Percentiles rank a stretch among this genome's conserved stretches.
Evolutionary conservation across 2,113 vertebrate genomes (phyloP).

Genomic region (Terrapene triunguis): DNA sequence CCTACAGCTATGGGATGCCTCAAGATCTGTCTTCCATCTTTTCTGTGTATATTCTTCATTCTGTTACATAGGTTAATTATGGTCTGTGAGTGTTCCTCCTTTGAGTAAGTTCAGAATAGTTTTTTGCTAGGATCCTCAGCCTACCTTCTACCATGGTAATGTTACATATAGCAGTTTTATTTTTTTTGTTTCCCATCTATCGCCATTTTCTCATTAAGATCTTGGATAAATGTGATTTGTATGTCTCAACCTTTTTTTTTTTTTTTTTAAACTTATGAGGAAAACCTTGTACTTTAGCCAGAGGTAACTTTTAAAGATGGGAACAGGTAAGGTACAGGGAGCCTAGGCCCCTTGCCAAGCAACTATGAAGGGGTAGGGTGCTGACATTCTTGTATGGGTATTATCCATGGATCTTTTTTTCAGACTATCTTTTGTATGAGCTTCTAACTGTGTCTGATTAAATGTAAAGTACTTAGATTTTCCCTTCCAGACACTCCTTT

Average conservation of each 20-base stretch:
- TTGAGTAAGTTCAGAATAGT: conserved; percentile 68
- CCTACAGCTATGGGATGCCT: conserved; percentile 35
- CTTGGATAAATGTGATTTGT: background rate
- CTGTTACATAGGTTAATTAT: conserved; percentile 57
- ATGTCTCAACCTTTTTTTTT: no score
- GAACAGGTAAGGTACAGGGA: background rate
- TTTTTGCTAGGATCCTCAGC: conserved; percentile 33
- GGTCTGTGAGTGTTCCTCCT: conserved; percentile 59
- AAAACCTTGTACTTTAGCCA: rapidly evolving
- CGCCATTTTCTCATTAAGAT: background rate
- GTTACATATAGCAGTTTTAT: conserved; percentile 13
- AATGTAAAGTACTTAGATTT: background rate
- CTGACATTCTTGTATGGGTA: background rate
- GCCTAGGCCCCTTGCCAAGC: background rate
- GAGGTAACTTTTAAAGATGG: background rate
- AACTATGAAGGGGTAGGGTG: background rate
- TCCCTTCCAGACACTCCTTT: background rate
- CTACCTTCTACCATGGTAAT: conserved; percentile 29
- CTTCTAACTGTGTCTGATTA: background rate
- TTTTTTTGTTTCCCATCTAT: background rate
- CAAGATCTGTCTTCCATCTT: conserved; percentile 61
- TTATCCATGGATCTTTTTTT: background rate
- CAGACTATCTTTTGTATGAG: background rate
- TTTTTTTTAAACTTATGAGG: no score
- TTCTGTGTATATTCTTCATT: conserved; percentile 57